Evolutionary conservation across 2,888 invertebrate genomes (phyloP).

Genomic region (Abrostola triplasia): DNA sequence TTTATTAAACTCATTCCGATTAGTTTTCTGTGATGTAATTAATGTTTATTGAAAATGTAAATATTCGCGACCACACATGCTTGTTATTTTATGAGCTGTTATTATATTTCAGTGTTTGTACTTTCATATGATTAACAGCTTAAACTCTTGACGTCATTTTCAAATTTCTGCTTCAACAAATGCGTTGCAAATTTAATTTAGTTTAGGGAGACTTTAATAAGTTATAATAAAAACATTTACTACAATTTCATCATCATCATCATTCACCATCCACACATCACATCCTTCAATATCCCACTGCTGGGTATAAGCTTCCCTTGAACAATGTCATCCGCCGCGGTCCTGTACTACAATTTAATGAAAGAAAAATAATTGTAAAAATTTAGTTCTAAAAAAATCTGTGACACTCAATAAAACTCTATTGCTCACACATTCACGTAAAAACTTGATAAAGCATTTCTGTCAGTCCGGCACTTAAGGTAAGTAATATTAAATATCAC

Average conservation of each 20-base stretch:
- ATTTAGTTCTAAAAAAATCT: too few relatives aligned
- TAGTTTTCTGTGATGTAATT: slow-evolving; percentile 3
- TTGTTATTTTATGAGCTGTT: slow-evolving; percentile 2
- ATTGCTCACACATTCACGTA: not conserved
- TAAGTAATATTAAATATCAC: slow-evolving; percentile 16
- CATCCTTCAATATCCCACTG: too few relatives aligned
- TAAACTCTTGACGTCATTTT: too few relatives aligned
- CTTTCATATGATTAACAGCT: slow-evolving; percentile 18
- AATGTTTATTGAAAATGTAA: slow-evolving; percentile 7
- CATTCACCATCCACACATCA: too few relatives aligned
- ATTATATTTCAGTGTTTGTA: not conserved
- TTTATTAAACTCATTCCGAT: slow-evolving; percentile 10
- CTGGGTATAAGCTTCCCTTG: too few relatives aligned
- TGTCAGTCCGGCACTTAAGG: not conserved
- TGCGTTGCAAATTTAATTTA: not conserved
- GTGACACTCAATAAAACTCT: too few relatives aligned
- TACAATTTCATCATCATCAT: too few relatives aligned
- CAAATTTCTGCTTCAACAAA: not conserved
- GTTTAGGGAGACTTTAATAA: not conserved
- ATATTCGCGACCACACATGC: not conserved
- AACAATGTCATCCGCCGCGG: too few relatives aligned
- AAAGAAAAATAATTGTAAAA: too few relatives aligned
- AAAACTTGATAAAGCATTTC: not conserved
- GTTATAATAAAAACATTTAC: too few relatives aligned
- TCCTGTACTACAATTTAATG: too few relatives aligned